Percentiles rank a stretch among this genome's conserved stretches.
Evolutionary conservation across 35 echinoderm and acorn worm species (phyloP).

Genomic region (Anneissia japonica): DNA sequence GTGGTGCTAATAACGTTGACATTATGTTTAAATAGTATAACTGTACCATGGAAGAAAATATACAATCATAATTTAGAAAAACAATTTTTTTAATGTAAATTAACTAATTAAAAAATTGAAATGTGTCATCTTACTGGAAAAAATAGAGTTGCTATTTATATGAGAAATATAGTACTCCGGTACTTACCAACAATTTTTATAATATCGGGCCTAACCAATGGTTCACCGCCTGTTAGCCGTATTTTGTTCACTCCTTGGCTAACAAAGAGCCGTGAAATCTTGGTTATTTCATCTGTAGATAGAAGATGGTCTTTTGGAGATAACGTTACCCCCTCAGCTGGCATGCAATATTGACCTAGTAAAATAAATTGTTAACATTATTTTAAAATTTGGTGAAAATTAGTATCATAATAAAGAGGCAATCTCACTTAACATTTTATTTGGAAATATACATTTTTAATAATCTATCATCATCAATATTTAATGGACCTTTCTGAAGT

Average conservation of each 20-base stretch:
- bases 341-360: conserved; percentile 99
- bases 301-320: conserved; percentile 59
- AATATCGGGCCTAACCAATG: conserved; percentile 84
- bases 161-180: neutral
- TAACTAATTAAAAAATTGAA: neutral
- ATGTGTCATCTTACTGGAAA: no score
- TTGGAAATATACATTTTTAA: no score
- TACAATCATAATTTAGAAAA: neutral
- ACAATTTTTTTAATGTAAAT: neutral
- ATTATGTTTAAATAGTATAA: no score
- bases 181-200: conserved; percentile 82
- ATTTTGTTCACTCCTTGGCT: conserved; percentile 90
- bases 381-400: no score
- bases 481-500: no score
- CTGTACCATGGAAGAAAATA: no score
- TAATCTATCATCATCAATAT: no score
- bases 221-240: conserved; percentile 90
- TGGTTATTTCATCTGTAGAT: conserved; percentile 61
- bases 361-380: no score
- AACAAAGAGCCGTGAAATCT: conserved; percentile 72
- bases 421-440: no score
- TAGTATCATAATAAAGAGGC: no score
- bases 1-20: no score
- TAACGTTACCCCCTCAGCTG: conserved; percentile 77
- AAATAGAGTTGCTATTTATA: no score